Evolutionary conservation across 2,888 invertebrate species (phyloP).

Genomic region (Eremobia ochroleuca): DNA sequence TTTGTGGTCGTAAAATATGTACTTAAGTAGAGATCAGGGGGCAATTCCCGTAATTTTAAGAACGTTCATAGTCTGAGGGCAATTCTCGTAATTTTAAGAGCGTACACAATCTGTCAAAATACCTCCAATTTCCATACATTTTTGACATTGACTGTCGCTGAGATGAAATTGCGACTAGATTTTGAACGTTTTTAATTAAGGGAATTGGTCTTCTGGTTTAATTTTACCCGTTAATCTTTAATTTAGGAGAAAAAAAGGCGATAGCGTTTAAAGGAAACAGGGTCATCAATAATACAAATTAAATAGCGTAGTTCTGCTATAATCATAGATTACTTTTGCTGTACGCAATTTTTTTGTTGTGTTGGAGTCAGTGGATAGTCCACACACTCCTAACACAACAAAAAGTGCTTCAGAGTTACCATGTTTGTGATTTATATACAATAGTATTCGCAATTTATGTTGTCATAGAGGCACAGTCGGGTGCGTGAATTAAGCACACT

Average conservation of each 20-base stretch:
- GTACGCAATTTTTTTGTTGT: neutral
- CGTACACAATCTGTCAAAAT: neutral
- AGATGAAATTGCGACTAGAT: neutral
- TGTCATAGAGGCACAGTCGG: constrained; percentile 16
- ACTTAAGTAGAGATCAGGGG: neutral
- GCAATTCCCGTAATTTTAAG: neutral
- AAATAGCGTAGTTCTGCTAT: neutral
- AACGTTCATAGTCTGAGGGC: too few relatives aligned
- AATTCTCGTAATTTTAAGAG: too few relatives aligned
- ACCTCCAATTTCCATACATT: neutral
- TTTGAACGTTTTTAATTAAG: too few relatives aligned
- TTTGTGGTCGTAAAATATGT: neutral
- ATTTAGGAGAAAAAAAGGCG: neutral
- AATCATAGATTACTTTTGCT: neutral
- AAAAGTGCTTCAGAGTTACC: neutral
- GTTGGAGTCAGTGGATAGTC: neutral
- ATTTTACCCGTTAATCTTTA: neutral
- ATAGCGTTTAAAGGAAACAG: neutral
- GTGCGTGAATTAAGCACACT: constrained; percentile 23
- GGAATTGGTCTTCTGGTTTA: neutral
- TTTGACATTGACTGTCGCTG: neutral
- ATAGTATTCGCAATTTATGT: constrained; percentile 8
- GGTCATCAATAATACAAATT: neutral
- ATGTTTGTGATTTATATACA: constrained; percentile 11
- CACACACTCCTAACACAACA: neutral